Conservation (phyloP, 2,888 invertebrate species). For the Panzeria rudis region DNA sequence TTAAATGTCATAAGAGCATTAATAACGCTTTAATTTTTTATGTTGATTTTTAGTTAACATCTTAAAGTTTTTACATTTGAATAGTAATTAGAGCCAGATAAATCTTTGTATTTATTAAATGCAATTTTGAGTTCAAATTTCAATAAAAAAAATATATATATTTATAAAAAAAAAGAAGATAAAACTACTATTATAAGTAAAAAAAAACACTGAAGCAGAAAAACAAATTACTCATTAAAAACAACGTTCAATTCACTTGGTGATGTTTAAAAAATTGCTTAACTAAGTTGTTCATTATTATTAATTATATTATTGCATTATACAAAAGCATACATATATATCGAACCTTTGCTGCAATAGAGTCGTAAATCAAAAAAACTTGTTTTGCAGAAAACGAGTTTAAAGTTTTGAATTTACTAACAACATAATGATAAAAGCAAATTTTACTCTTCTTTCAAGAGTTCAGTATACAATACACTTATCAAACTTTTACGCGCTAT, state of each 20-base stretch:
- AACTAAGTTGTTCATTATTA: constrained; percentile 69
- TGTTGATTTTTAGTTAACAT: constrained; percentile 41
- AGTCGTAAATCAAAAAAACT: no score
- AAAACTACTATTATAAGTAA: constrained; percentile 37
- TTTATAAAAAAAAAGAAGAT: constrained; percentile 8
- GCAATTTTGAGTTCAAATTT: constrained; percentile 65
- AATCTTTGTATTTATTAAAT: constrained; percentile 46
- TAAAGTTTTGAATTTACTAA: no score
- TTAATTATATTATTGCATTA: constrained; percentile 61
- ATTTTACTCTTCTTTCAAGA: no score
- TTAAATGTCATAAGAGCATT: not conserved
- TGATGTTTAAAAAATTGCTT: constrained; percentile 67
- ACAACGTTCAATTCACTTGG: constrained; percentile 72
- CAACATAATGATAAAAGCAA: no score
- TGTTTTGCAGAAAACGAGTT: no score
- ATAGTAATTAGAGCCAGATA: constrained; percentile 38
- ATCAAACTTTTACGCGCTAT: no score
- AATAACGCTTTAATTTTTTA: constrained; percentile 11
- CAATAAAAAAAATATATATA: constrained; percentile 37
- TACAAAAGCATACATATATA: constrained; percentile 32
- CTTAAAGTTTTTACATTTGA: constrained; percentile 51
- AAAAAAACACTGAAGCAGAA: constrained; percentile 15
- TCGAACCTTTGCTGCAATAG: no score
- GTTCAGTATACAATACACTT: no score
- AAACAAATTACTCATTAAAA: constrained; percentile 58